These are phyloP conservation scores for Drosophila elegans DNA, from an alignment of 1,140 invertebrate species.

Conservation along the genomic window DNA sequence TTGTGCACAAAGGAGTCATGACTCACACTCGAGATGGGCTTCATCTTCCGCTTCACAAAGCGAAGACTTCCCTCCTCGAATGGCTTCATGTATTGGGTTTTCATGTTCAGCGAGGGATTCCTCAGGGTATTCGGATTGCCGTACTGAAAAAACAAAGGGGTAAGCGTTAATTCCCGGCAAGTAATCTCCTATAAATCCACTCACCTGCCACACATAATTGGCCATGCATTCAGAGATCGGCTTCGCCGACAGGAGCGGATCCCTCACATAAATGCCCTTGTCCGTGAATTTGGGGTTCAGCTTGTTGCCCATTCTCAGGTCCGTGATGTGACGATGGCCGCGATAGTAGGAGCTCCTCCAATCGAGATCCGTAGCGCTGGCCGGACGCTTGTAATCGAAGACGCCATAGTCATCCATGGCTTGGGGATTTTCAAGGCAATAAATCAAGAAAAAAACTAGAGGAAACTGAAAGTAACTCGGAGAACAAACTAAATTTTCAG, in stretches of 20 bases:
- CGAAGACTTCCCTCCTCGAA: conserved; percentile 62
- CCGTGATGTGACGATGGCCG: conserved; percentile 68
- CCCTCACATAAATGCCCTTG: conserved; percentile 55
- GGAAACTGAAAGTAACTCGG: not conserved
- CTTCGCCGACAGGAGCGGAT: conserved; percentile 61
- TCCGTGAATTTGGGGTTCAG: conserved; percentile 54
- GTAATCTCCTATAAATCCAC: not conserved
- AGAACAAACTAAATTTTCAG: not conserved
- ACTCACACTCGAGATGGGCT: conserved; percentile 62
- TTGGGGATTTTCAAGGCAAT: not conserved
- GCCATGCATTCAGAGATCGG: conserved; percentile 46
- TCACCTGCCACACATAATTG: conserved; percentile 73
- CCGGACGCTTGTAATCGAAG: conserved; percentile 70
- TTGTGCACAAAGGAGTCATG: conserved; percentile 53
- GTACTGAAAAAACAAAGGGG: conserved; percentile 34
- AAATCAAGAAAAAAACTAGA: not conserved
- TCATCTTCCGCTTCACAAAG: conserved; percentile 70
- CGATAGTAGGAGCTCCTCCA: conserved; percentile 72
- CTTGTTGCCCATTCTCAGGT: conserved; percentile 58
- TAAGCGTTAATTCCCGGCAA: too few species aligned
- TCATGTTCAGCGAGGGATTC: conserved; percentile 71
- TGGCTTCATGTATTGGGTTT: conserved; percentile 67
- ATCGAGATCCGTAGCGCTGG: conserved; percentile 41
- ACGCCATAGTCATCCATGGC: conserved; percentile 75
- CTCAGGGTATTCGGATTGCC: conserved; percentile 52